Conservation (phyloP, 2,797 vertebrate genomes). For the Rhabdophis nuchalis region DNA sequence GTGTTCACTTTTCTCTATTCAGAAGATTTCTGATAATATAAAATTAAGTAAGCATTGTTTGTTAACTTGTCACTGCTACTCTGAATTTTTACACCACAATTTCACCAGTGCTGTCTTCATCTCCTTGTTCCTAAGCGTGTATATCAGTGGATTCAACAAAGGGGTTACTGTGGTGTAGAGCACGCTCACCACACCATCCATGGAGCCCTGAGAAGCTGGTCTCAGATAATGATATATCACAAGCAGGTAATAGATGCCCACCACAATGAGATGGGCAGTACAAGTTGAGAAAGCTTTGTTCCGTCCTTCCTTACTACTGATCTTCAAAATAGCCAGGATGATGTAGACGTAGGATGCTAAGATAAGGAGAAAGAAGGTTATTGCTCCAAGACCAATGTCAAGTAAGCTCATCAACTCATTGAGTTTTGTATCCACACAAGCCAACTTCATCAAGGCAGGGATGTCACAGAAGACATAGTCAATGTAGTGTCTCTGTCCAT, state of each 20-base stretch:
- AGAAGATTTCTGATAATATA: background rate
- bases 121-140: constrained; percentile 59
- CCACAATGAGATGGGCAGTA: constrained; percentile 49
- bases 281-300: constrained; percentile 57
- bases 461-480: too few relatives aligned
- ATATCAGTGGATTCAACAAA: constrained; percentile 59
- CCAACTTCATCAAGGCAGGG: too few relatives aligned
- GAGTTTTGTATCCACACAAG: too few relatives aligned
- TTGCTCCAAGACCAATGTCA: constrained; percentile 49
- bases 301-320: constrained; percentile 28
- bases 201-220: constrained; percentile 44
- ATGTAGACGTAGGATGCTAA: constrained; percentile 57
- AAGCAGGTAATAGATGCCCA: constrained; percentile 52
- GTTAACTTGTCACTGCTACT: background rate
- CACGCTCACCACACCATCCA: constrained; percentile 50
- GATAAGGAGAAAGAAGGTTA: constrained; percentile 58
- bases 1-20: too few relatives aligned
- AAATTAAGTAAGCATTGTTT: background rate
- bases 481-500: too few relatives aligned
- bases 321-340: constrained; percentile 50
- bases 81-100: constrained; percentile 13
- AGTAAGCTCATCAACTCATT: too few relatives aligned
- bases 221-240: constrained; percentile 55
- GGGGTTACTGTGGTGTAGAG: constrained; percentile 54
- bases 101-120: constrained; percentile 49